Evolutionary conservation across 2,797 vertebrate species (phyloP).

Genomic region (Hydrocynus forskahlii): DNA sequence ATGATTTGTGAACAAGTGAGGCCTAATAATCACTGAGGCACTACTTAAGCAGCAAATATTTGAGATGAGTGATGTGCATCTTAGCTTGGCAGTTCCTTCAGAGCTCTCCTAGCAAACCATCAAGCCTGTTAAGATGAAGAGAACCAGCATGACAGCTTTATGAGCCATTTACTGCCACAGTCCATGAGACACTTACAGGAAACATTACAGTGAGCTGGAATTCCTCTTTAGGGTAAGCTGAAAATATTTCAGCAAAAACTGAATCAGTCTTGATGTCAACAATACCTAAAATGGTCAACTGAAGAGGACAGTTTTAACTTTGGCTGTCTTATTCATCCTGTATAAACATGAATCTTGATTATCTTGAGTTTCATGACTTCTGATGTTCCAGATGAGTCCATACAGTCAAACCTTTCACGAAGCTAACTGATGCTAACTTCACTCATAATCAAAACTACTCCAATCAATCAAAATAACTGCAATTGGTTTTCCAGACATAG

Average conservation of each 20-base stretch:
- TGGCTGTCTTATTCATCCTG: not conserved
- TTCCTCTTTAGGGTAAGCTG: not conserved
- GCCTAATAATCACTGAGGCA: not conserved
- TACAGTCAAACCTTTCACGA: not conserved
- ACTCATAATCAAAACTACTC: too few species aligned
- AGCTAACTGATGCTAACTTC: not conserved
- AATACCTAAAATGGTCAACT: not conserved
- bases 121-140: not conserved
- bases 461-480: not conserved
- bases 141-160: not conserved
- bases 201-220: not conserved
- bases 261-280: slow-evolving; percentile 2
- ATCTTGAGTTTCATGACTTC: not conserved
- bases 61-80: not conserved
- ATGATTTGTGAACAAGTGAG: not conserved
- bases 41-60: not conserved
- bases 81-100: not conserved
- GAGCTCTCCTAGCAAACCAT: not conserved
- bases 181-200: not conserved
- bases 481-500: not conserved
- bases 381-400: not conserved
- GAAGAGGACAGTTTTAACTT: not conserved
- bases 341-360: not conserved
- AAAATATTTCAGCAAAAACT: not conserved
- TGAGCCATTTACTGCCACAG: slow-evolving; percentile 21